These are phyloP conservation scores for Bombyx huttoni DNA, from an alignment of 2,888 invertebrate species.

Conservation along the genomic window DNA sequence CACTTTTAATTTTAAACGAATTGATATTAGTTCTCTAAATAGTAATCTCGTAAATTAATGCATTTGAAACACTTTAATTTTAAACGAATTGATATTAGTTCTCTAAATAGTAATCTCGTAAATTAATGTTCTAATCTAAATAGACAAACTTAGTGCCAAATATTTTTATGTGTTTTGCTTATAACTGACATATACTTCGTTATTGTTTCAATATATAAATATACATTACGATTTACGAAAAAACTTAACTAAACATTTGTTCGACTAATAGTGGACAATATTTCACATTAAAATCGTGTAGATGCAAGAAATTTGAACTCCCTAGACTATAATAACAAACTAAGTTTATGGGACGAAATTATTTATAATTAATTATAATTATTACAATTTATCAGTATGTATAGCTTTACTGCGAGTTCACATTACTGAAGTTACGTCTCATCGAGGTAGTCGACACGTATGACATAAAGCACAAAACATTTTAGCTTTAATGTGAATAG, in stretches of 20 bases:
- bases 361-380: not conserved
- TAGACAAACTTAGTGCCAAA: constrained; percentile 53
- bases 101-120: not conserved
- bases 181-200: constrained; percentile 19
- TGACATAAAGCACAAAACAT: constrained; percentile 5
- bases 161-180: constrained; percentile 38
- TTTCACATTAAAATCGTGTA: too few species aligned
- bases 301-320: not conserved
- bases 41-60: constrained; percentile 2
- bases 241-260: not conserved
- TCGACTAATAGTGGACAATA: too few species aligned
- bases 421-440: not conserved
- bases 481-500: constrained; percentile 21
- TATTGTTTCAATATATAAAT: constrained; percentile 12
- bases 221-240: not conserved
- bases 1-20: not conserved
- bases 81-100: not conserved
- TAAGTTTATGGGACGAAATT: not conserved
- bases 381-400: not conserved
- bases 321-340: not conserved
- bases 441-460: not conserved
- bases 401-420: not conserved
- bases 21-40: not conserved
- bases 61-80: not conserved
- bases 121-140: constrained; percentile 7